Conservation (phyloP, 2,888 invertebrate genomes). For the Schizotus pectinicornis region DNA sequence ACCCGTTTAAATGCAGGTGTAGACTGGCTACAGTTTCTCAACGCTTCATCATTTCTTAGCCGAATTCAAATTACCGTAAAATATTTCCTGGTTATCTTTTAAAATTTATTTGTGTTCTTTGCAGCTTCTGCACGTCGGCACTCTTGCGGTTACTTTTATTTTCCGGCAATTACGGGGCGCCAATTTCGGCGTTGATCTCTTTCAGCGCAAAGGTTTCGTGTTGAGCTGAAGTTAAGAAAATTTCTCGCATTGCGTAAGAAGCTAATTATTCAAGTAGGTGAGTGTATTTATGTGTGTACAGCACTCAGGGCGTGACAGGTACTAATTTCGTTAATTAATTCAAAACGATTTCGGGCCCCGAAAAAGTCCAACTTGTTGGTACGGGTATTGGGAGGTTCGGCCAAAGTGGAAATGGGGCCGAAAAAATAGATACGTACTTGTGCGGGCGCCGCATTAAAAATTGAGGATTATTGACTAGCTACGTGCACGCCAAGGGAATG, state of each 20-base stretch:
- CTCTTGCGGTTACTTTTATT: no score
- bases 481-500: slow-evolving; percentile 30
- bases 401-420: no score
- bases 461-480: slow-evolving; percentile 27
- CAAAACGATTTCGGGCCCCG: not conserved
- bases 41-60: no score
- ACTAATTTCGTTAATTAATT: slow-evolving; percentile 21
- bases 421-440: slow-evolving; percentile 18
- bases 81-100: no score
- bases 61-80: no score
- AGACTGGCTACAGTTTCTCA: no score
- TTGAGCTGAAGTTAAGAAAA: slow-evolving; percentile 2
- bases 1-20: no score
- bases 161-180: not conserved
- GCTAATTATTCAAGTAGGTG: slow-evolving; percentile 7
- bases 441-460: slow-evolving; percentile 24
- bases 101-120: no score
- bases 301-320: slow-evolving; percentile 3
- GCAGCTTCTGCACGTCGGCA: no score
- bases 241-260: slow-evolving; percentile 5
- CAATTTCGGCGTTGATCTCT: not conserved
- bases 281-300: slow-evolving; percentile 4
- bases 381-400: no score
- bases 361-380: not conserved
- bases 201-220: slow-evolving; percentile 2